Evolutionary conservation across 2,113 vertebrate species (phyloP).

Genomic region (Oncorhynchus mykiss): DNA sequence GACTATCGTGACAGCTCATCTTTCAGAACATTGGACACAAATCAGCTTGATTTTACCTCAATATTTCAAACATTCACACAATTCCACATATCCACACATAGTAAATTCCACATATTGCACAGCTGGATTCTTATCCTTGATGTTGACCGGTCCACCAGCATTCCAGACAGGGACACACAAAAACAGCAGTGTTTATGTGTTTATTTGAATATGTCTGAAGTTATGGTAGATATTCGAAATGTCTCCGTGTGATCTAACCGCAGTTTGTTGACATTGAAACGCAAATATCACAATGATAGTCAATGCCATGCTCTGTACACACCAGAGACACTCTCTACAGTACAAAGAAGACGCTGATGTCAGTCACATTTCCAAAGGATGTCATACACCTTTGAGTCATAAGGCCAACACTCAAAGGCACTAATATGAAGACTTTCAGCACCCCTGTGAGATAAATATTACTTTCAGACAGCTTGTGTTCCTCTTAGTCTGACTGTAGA

Average conservation of each 20-base stretch:
- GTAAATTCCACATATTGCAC: no score
- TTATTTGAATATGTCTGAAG: slow-evolving; percentile 51
- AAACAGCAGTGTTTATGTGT: slow-evolving; percentile 38
- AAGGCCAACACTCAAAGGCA: slow-evolving; percentile 52
- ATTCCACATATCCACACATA: no score
- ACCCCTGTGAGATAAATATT: slow-evolving; percentile 30
- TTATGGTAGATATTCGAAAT: not conserved
- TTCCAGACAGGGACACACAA: not conserved
- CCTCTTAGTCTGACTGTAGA: not conserved
- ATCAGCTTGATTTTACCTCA: no score
- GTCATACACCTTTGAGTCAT: slow-evolving; percentile 14
- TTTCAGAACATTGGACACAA: no score
- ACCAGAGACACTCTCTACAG: slow-evolving; percentile 41
- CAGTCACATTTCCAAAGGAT: slow-evolving; percentile 57
- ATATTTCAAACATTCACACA: no score
- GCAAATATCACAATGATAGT: slow-evolving; percentile 43
- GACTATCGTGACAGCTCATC: no score
- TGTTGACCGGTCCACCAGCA: not conserved
- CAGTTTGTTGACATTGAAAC: not conserved
- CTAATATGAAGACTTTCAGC: slow-evolving; percentile 49
- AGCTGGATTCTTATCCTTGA: no score
- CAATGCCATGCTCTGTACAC: slow-evolving; percentile 32
- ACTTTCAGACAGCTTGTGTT: slow-evolving; percentile 11
- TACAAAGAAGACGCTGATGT: slow-evolving; percentile 27
- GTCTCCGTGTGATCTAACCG: not conserved